Evolutionary conservation across 2,888 invertebrate genomes (phyloP).

Genomic region (Scaptomyza parva): DNA sequence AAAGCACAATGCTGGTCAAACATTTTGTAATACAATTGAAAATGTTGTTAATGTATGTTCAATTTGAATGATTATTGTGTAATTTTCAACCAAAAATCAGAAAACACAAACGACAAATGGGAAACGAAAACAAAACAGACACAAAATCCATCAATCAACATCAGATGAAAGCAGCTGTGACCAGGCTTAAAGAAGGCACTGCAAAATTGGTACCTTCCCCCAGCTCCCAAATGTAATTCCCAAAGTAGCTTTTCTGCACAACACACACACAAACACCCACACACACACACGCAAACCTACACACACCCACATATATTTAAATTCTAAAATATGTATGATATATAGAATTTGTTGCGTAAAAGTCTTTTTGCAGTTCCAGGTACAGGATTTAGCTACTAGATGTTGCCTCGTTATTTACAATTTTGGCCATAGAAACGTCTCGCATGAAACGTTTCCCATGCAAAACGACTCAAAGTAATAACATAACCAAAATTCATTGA

Average conservation of each 20-base stretch:
- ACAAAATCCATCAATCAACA: slow-evolving; percentile 50
- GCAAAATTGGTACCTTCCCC: not conserved
- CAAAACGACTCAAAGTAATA: not conserved
- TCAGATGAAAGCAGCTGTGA: slow-evolving; percentile 47
- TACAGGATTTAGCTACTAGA: slow-evolving; percentile 1
- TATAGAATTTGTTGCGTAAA: slow-evolving; percentile 21
- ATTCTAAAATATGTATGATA: not conserved
- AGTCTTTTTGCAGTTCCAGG: slow-evolving; percentile 3
- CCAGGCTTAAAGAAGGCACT: slow-evolving; percentile 21
- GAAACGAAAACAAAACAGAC: slow-evolving; percentile 3
- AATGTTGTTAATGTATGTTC: slow-evolving; percentile 1
- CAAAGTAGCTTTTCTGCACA: slow-evolving; percentile 16
- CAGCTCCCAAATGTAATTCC: slow-evolving; percentile 15
- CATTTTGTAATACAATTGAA: not conserved
- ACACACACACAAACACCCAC: not conserved
- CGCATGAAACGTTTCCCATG: not conserved
- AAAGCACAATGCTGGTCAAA: not conserved
- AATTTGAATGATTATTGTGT: slow-evolving; percentile 18
- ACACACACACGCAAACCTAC: not conserved
- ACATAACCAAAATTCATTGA: not conserved
- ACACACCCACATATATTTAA: too few species aligned
- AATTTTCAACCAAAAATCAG: slow-evolving; percentile 11
- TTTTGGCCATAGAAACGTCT: not conserved
- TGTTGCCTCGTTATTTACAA: not conserved
- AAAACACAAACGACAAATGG: not conserved